Conservation (phyloP, 2,113 vertebrate species). For the Nanger granti region DNA sequence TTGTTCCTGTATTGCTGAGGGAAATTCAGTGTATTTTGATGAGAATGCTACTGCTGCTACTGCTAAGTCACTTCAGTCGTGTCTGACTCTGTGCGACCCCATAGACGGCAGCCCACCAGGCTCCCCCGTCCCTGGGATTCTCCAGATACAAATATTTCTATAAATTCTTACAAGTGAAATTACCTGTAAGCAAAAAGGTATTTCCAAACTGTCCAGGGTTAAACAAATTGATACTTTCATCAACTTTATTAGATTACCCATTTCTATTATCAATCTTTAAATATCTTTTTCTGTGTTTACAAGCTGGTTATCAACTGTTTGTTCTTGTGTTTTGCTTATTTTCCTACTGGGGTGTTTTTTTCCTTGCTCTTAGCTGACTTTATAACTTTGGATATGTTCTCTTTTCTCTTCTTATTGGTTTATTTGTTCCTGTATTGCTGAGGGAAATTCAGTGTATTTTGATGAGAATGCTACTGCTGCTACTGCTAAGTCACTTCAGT, state of each 20-base stretch:
- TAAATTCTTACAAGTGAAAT: not conserved
- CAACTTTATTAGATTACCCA: not conserved
- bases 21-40: not conserved
- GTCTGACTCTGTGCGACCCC: too few species aligned
- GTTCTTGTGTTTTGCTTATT: not conserved
- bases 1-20: not conserved
- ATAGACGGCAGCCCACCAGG: too few species aligned
- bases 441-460: not conserved
- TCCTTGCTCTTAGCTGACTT: not conserved
- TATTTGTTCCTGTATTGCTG: not conserved
- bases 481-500: too few species aligned
- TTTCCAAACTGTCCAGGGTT: not conserved
- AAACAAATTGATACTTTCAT: not conserved
- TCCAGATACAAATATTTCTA: not conserved
- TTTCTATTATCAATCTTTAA: conserved; percentile 14
- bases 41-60: not conserved
- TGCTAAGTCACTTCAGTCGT: too few species aligned
- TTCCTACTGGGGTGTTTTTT: not conserved
- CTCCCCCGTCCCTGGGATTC: too few species aligned
- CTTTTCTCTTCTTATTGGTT: not conserved
- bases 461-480: not conserved
- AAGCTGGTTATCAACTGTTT: not conserved
- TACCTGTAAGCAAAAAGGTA: not conserved
- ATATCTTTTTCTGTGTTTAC: not conserved
- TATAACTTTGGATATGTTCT: not conserved